These are phyloP conservation scores for Stichopus chloronotus DNA, from an alignment of 35 echinoderm and acorn worm genomes.

Conservation along the genomic window DNA sequence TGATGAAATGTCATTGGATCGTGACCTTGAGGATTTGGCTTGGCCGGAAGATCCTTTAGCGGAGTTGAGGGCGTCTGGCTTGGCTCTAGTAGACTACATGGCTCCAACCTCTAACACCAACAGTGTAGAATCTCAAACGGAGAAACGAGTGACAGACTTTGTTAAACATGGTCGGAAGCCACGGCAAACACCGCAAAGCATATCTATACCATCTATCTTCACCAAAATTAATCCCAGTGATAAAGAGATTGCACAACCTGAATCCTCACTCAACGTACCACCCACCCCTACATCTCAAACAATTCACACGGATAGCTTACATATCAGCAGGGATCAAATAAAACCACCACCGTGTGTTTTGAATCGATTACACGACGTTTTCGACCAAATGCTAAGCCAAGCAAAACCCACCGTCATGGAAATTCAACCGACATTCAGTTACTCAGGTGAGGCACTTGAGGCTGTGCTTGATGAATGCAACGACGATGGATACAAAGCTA, in stretches of 20 bases:
- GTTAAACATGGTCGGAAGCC: neutral
- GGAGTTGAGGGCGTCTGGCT: constrained; percentile 19
- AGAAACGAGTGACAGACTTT: neutral
- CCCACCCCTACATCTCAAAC: neutral
- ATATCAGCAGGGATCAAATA: neutral
- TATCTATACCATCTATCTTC: neutral
- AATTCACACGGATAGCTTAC: neutral
- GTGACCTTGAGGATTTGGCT: constrained; percentile 39
- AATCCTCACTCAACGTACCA: neutral
- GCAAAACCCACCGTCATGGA: neutral
- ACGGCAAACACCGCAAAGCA: neutral
- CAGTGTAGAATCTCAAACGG: neutral
- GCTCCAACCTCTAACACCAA: neutral
- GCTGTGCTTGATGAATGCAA: neutral
- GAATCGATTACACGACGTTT: neutral
- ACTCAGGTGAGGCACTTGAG: neutral
- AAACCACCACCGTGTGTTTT: neutral
- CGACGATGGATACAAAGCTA: neutral
- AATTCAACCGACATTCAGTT: neutral
- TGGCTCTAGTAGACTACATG: constrained; percentile 37
- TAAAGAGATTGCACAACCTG: neutral
- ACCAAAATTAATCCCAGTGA: neutral
- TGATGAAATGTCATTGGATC: constrained; percentile 37
- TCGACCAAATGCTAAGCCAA: neutral
- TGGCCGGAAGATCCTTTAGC: constrained; percentile 36